Conservation (phyloP, 1,140 invertebrate genomes). For the Drosophila sechellia region DNA sequence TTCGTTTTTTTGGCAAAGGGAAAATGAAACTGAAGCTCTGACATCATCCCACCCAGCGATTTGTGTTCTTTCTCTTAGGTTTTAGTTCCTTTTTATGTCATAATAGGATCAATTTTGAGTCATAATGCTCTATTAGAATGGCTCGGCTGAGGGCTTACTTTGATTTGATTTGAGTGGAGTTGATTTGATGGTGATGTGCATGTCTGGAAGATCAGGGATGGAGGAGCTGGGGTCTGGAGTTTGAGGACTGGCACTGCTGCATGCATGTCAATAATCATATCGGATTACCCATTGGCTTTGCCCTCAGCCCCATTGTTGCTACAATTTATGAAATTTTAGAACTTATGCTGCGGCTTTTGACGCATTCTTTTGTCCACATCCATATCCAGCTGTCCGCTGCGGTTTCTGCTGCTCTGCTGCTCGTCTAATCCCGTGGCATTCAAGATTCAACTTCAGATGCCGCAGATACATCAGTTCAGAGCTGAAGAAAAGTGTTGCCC, state of each 20-base stretch:
- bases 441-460: slow-evolving; percentile 2
- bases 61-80: background rate
- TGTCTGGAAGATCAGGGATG: slow-evolving; percentile 36
- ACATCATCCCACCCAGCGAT: slow-evolving; percentile 57
- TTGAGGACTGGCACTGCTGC: slow-evolving; percentile 38
- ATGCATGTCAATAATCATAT: slow-evolving; percentile 84
- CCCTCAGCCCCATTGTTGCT: slow-evolving; percentile 76
- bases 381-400: slow-evolving; percentile 46
- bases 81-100: slow-evolving; percentile 26
- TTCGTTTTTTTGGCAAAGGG: slow-evolving; percentile 19
- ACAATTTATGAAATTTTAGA: slow-evolving; percentile 84
- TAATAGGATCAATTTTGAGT: slow-evolving; percentile 81
- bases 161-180: slow-evolving; percentile 50
- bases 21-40: slow-evolving; percentile 44
- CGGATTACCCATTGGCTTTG: slow-evolving; percentile 77
- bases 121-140: slow-evolving; percentile 79
- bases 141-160: slow-evolving; percentile 71
- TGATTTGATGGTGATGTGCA: slow-evolving; percentile 55
- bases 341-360: slow-evolving; percentile 81
- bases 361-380: slow-evolving; percentile 71
- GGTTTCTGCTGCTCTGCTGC: slow-evolving; percentile 28
- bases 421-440: slow-evolving; percentile 45
- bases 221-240: background rate
- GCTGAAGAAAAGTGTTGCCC: slow-evolving; percentile 18
- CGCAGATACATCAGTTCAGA: background rate